Base-by-base conservation (phyloP, 2,888 invertebrate species). In the Drosophila yooni region DNA sequence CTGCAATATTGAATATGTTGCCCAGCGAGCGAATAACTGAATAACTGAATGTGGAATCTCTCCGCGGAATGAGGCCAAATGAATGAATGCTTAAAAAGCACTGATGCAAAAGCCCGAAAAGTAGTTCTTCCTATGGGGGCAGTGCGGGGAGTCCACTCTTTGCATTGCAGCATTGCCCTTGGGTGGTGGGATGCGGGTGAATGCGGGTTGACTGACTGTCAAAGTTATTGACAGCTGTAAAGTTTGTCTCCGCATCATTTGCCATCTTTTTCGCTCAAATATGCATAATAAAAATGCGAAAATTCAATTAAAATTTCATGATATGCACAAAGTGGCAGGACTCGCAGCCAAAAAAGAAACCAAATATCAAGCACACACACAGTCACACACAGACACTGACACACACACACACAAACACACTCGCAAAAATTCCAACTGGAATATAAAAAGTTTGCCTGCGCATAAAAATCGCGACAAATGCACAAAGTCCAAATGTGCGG, bases 291-390 rank as follows among this genome's bases (percentile, higher is more conserved):
- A 88, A 83, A 87, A 89, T 76, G 79, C 68, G 73, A 76, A 89
- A 88, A 88, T 89, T 85, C 89, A 89, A 87, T 87, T 87, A 87
- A 87, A 87, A 85, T 82, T 82, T 78, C 74, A 86, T 83, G 86
- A 77, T 82, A 76, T 81, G 79, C 82, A 81, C 81, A 88, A 84
- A 84, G 85, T 75, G 76, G 54, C 29, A 38, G 52, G 27, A 62
- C 25, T 61, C 54, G 53, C 27, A 31, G n/a, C 34, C 10, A 7
- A 25, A 13, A 3, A 10, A 7, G 10, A 7, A 29, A 4, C 34
- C 29, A 56, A 60, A 74, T 57, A 66, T 53, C 52, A 70, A 43
- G 52, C 63, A 68, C 60, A 70, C 58, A 74, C 50, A 60, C 48
- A 65, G 36, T 33, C 13, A 43, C 18, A 31, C 36, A 52, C 50